Conservation (phyloP, 2,113 vertebrate genomes). For the Bambusicola thoracicus region DNA sequence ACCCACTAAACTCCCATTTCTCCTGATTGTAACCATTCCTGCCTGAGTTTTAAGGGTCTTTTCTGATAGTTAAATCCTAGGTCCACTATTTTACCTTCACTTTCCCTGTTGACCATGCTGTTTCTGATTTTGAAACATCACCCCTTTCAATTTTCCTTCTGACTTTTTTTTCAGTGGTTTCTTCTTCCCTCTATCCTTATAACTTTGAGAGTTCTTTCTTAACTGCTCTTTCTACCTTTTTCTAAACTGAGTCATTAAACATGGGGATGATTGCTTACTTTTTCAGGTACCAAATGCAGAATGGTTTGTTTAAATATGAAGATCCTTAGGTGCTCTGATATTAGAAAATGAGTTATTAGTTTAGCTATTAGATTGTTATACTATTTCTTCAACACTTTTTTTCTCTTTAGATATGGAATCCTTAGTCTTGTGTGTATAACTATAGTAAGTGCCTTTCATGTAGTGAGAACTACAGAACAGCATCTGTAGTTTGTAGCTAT, state of each 20-base stretch:
- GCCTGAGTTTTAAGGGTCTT: neutral
- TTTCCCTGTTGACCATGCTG: neutral
- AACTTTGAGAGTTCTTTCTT: neutral
- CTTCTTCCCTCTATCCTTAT: neutral
- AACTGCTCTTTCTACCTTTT: neutral
- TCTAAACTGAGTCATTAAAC: neutral
- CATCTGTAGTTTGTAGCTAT: neutral
- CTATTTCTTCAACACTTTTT: neutral
- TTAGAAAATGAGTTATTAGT: neutral
- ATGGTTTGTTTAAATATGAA: rapidly evolving
- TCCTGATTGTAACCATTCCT: too few species aligned
- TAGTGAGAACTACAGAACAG: neutral
- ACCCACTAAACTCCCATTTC: neutral
- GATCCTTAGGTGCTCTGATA: neutral
- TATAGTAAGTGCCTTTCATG: neutral
- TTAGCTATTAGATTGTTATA: neutral
- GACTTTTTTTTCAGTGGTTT: neutral
- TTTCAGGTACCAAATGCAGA: neutral
- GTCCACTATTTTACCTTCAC: neutral
- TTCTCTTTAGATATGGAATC: neutral
- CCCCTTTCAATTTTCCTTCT: neutral
- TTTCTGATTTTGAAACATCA: neutral
- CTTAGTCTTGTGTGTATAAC: neutral
- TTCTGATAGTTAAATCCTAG: neutral
- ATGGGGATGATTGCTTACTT: neutral